phyloP scores from a whole-genome alignment of 2,113 vertebrate genomes.

The Sander lucioperca region DNA sequence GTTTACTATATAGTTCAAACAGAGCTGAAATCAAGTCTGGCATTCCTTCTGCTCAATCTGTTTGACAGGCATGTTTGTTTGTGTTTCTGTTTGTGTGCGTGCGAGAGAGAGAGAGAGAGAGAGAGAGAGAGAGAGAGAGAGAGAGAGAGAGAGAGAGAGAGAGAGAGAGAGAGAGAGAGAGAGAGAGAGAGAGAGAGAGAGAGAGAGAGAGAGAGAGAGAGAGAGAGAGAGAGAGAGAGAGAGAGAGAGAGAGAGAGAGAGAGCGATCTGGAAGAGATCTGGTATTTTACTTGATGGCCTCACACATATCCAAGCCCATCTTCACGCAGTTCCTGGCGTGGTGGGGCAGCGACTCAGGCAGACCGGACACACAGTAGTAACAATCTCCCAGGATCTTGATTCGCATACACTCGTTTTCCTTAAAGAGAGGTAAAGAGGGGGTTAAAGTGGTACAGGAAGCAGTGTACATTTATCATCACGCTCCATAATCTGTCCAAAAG shows the following conservation, averaged over 20 bases:
- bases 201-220: background rate
- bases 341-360: conserved; percentile 95
- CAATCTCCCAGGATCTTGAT: conserved; percentile 99
- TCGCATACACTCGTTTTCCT: conserved; percentile 99
- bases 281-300: conserved; percentile 97
- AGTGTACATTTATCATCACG: background rate
- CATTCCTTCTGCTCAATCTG: conserved; percentile 70
- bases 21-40: conserved; percentile 64
- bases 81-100: conserved; percentile 42
- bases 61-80: conserved; percentile 59
- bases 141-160: conserved; percentile 15
- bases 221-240: background rate
- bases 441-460: background rate
- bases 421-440: conserved; percentile 5
- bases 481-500: background rate
- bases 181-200: conserved; percentile 17
- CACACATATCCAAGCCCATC: conserved; percentile 99
- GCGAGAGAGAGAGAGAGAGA: background rate
- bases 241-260: conserved; percentile 17
- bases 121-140: background rate
- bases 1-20: conserved; percentile 70
- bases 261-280: conserved; percentile 45
- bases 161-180: background rate
- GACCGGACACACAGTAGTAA: conserved; percentile 98
- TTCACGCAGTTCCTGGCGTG: conserved; percentile 99